A percentile compares a stretch with the other conserved stretches of the same genome.
Evolutionary conservation across 2,797 vertebrate species (phyloP).

Genomic region (Catostomus latipinnis): DNA sequence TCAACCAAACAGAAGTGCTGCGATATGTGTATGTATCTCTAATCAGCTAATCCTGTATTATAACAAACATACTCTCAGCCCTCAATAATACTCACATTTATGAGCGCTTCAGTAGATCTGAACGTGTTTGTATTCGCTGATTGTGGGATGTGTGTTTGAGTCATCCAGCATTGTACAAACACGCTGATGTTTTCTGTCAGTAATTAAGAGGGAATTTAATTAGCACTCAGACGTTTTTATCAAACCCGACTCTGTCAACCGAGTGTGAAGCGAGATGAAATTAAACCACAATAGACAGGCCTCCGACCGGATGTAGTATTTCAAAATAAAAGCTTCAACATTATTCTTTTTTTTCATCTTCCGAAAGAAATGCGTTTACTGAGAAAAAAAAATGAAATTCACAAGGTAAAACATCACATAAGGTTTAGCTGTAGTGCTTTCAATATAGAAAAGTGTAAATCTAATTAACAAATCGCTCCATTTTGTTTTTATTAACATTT

Average conservation of each 20-base stretch:
- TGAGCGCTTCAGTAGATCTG: slow-evolving; percentile 16
- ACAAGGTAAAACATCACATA: too few species aligned
- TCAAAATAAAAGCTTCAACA: slow-evolving; percentile 41
- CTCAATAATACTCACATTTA: slow-evolving; percentile 56
- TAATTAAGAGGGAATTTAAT: not conserved
- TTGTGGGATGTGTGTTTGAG: slow-evolving; percentile 10
- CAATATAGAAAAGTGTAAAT: too few species aligned
- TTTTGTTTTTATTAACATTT: too few species aligned
- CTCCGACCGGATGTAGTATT: not conserved
- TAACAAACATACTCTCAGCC: slow-evolving; percentile 8
- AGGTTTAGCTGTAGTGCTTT: too few species aligned
- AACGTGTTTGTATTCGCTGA: slow-evolving; percentile 24
- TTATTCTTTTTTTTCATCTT: not conserved
- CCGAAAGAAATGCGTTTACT: not conserved
- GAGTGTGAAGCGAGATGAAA: slow-evolving; percentile 24
- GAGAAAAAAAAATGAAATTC: too few species aligned
- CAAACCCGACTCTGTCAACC: slow-evolving; percentile 6
- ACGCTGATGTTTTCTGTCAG: not conserved
- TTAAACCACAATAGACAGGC: not conserved
- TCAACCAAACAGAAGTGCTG: not conserved
- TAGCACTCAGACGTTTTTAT: slow-evolving; percentile 8
- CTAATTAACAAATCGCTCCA: too few species aligned
- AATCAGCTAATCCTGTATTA: slow-evolving; percentile 10
- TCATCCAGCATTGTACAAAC: slow-evolving; percentile 52
- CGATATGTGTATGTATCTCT: not conserved